Evolutionary conservation across 2,113 vertebrate species (phyloP).

Genomic region (Dicaeum eximium): DNA sequence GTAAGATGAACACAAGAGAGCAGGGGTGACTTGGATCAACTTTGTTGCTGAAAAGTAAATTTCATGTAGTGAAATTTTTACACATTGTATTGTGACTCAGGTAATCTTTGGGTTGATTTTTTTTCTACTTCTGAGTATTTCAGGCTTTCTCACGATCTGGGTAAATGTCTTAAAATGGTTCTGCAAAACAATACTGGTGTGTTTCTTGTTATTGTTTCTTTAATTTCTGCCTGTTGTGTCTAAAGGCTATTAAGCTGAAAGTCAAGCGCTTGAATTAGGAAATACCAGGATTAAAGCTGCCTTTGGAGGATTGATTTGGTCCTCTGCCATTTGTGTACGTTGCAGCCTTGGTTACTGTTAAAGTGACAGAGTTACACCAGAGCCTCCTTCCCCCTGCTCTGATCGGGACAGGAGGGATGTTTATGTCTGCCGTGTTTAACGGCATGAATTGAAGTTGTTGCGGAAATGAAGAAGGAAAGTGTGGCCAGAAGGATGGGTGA

Average conservation of each 20-base stretch:
- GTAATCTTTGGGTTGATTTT: neutral
- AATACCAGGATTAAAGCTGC: slow-evolving; percentile 21
- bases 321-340: neutral
- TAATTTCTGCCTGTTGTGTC: neutral
- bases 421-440: neutral
- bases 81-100: neutral
- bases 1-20: neutral
- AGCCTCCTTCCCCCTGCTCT: neutral
- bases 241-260: slow-evolving; percentile 6
- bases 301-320: slow-evolving; percentile 6
- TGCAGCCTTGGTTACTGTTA: slow-evolving; percentile 22
- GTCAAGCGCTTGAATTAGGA: slow-evolving; percentile 12
- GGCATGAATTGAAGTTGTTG: neutral
- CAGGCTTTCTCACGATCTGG: neutral
- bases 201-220: neutral
- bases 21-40: neutral
- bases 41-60: neutral
- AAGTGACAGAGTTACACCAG: neutral
- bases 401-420: neutral
- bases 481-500: neutral
- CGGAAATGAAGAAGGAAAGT: neutral
- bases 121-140: neutral
- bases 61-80: neutral
- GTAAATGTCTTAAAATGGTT: neutral
- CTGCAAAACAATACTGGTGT: neutral